Percentiles rank a stretch among this genome's conserved stretches.
Evolutionary conservation across 2,888 invertebrate species (phyloP).

Genomic region (Epistrophe grossulariae): DNA sequence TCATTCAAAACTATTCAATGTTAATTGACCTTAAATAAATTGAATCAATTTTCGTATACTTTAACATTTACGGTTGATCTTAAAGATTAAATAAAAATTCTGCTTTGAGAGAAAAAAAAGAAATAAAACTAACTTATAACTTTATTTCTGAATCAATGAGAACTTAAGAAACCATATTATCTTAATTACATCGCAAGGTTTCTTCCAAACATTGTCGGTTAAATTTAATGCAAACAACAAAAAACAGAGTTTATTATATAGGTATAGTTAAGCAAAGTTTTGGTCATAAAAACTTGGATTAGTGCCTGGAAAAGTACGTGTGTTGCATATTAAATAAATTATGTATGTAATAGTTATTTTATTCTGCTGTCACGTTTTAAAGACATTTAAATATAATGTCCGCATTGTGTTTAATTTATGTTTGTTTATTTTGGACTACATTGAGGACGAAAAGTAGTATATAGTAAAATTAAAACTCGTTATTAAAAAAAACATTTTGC

Average conservation of each 20-base stretch:
- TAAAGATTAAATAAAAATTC: neutral
- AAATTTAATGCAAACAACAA: conserved; percentile 8
- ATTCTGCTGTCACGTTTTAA: conserved; percentile 15
- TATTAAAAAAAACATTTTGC: neutral
- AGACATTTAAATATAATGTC: conserved; percentile 8
- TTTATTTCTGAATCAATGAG: neutral
- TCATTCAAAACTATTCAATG: neutral
- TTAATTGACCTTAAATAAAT: neutral
- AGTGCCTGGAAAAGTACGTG: neutral
- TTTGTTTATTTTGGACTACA: neutral
- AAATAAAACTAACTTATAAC: neutral
- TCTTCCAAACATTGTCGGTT: neutral
- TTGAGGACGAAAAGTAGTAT: conserved; percentile 6
- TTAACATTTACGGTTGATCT: neutral
- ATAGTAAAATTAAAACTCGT: neutral
- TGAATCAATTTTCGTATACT: neutral
- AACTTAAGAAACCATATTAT: neutral
- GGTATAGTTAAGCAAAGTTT: neutral
- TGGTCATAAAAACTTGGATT: conserved; percentile 14
- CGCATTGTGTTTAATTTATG: neutral
- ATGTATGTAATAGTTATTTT: neutral
- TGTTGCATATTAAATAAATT: neutral
- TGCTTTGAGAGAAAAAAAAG: neutral
- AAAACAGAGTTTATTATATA: neutral
- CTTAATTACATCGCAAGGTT: conserved; percentile 6